Conservation (phyloP, 2,888 invertebrate genomes). For the Agriopis leucophaearia region DNA sequence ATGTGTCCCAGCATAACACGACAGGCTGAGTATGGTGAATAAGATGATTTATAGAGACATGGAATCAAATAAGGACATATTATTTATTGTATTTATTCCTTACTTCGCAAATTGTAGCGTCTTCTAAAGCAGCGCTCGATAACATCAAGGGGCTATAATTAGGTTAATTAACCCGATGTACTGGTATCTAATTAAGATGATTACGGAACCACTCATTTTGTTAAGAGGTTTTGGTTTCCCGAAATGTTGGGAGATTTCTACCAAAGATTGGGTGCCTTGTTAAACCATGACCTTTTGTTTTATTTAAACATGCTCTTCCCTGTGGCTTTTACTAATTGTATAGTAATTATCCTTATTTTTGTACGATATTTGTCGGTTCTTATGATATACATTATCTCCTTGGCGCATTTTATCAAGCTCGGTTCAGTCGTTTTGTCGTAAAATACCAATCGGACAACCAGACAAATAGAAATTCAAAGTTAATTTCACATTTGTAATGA, state of each 20-base stretch:
- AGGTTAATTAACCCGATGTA: slow-evolving; percentile 13
- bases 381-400: no score
- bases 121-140: not conserved
- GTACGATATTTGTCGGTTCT: no score
- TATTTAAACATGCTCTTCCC: not conserved
- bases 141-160: slow-evolving; percentile 18
- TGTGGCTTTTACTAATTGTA: not conserved
- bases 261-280: not conserved
- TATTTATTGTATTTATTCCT: not conserved
- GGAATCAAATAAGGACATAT: not conserved
- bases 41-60: no score
- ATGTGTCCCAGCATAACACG: no score
- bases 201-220: slow-evolving; percentile 21
- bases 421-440: no score
- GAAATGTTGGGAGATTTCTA: not conserved
- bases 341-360: no score
- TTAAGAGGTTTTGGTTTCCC: slow-evolving; percentile 7
- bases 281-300: not conserved
- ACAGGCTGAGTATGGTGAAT: no score
- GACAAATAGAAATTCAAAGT: no score
- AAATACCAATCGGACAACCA: no score
- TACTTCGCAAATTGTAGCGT: not conserved
- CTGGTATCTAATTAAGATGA: slow-evolving; percentile 20
- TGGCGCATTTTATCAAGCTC: no score
- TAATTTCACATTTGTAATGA: no score